A percentile compares a stretch with the other conserved stretches of the same genome.
Evolutionary conservation across 2,797 vertebrate species (phyloP).

Genomic region (Coracias cyanogaster): DNA sequence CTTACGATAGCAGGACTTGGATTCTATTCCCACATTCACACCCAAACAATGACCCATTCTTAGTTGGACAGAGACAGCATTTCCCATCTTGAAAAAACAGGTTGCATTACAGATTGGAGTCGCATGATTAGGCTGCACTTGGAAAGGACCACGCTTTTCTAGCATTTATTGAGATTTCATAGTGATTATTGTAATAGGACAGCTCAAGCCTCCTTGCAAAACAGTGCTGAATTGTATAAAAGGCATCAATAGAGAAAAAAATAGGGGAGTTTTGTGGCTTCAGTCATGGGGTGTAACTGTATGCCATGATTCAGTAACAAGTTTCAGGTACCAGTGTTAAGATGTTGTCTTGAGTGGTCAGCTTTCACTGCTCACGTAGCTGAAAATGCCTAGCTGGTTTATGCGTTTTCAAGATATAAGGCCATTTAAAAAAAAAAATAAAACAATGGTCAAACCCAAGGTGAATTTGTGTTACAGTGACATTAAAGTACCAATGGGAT

Average conservation of each 20-base stretch:
- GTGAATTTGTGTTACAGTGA: background rate
- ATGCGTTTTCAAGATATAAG: background rate
- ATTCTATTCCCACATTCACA: background rate
- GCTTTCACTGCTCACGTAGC: background rate
- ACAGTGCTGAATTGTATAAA: background rate
- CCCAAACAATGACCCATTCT: background rate
- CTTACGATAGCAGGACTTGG: background rate
- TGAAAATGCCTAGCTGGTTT: background rate
- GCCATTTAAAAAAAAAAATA: background rate
- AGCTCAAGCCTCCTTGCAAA: background rate
- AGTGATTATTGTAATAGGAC: background rate
- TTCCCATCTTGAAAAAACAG: background rate
- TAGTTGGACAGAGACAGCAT: background rate
- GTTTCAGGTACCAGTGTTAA: background rate
- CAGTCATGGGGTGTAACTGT: background rate
- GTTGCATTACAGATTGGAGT: background rate
- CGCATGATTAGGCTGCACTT: background rate
- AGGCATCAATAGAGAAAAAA: background rate
- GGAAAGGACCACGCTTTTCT: background rate
- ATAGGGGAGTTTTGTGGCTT: accelerated
- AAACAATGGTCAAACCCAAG: background rate
- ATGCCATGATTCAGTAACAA: background rate
- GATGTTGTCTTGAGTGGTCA: background rate
- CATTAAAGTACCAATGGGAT: background rate
- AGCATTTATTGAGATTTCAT: background rate